Base-by-base conservation (phyloP, 2,888 invertebrate genomes). In the Ophion ellenae region DNA sequence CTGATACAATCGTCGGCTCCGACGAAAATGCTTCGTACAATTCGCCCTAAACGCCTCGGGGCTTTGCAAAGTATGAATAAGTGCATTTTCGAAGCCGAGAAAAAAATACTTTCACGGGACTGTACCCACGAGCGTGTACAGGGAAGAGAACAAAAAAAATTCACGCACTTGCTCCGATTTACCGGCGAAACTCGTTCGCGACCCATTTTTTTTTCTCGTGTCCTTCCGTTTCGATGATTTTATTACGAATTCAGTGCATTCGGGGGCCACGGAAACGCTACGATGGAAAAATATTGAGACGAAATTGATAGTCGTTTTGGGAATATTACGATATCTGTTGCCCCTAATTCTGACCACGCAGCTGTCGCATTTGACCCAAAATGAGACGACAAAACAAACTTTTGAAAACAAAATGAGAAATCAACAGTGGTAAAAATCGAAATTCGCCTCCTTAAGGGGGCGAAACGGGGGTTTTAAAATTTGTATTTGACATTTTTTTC, bases 101-200 rank as follows among this genome's bases (percentile, higher is more conserved):
- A 20, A 28, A 32, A 63, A 76, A 84, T 47, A 67, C 81, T 86
- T 81, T 7, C 20, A 4, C 10, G 11, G 24, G 86, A 86, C 86
- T 83, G 86, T 86, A 86, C 84, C 24, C 28, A 63, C 36, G 11
- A 17, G 57, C 36, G 61, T 53, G 45, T 40, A 53, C 32, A 20
- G 20, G 40, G 20, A 7, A 14, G 47, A 57, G 61, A 85, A 77
- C 24, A 83, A 32, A 32, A 79, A 79, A 71, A 59, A 67, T 78
- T 69, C 84, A 28, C 64, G 64, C 36, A 40, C 36, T 83, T 80
- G 2, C 24, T 9, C 32, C 77, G 36, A 6, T 47, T 47, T 47
- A 40, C 80, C 80, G 69, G 57, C 76, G 20, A 80, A 85, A 83
- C 85, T 85, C 71, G 85, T 81, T 67, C 84, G 14, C 53, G 57